Percentiles rank a stretch among this genome's conserved stretches.
Evolutionary conservation across 2,113 vertebrate species (phyloP).

Genomic region (Solea solea): DNA sequence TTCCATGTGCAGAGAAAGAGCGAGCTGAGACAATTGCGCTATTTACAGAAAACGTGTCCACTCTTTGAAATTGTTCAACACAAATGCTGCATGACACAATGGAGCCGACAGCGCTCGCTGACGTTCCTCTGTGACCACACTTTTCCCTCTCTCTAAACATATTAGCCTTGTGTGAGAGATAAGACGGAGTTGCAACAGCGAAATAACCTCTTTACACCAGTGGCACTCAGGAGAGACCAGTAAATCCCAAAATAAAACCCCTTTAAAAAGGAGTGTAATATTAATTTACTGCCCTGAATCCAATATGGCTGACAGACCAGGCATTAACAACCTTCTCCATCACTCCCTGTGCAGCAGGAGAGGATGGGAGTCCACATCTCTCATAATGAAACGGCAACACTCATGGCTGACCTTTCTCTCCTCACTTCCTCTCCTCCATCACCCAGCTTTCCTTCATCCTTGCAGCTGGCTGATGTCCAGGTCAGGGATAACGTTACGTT

Average conservation of each 20-base stretch:
- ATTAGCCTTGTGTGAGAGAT: constrained; percentile 48
- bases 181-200: constrained; percentile 44
- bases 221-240: constrained; percentile 67
- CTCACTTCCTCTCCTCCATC: constrained; percentile 29
- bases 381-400: constrained; percentile 71
- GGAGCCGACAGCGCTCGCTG: constrained; percentile 48
- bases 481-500: constrained; percentile 70
- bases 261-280: constrained; percentile 70
- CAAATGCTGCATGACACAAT: constrained; percentile 57
- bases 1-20: neutral
- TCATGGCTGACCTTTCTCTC: constrained; percentile 72
- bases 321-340: constrained; percentile 72
- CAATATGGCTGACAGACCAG: constrained; percentile 73
- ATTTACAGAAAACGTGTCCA: constrained; percentile 39
- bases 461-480: constrained; percentile 46
- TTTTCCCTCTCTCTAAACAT: constrained; percentile 62
- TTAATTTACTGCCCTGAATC: constrained; percentile 78
- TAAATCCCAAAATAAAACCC: constrained; percentile 77
- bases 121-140: constrained; percentile 32
- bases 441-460: constrained; percentile 36
- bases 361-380: constrained; percentile 55
- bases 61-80: constrained; percentile 41
- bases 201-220: constrained; percentile 73
- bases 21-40: constrained; percentile 23
- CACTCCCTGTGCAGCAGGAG: constrained; percentile 58